phyloP scores from a whole-genome alignment of 1,140 invertebrate genomes.

The Pseudoatta argentina region DNA sequence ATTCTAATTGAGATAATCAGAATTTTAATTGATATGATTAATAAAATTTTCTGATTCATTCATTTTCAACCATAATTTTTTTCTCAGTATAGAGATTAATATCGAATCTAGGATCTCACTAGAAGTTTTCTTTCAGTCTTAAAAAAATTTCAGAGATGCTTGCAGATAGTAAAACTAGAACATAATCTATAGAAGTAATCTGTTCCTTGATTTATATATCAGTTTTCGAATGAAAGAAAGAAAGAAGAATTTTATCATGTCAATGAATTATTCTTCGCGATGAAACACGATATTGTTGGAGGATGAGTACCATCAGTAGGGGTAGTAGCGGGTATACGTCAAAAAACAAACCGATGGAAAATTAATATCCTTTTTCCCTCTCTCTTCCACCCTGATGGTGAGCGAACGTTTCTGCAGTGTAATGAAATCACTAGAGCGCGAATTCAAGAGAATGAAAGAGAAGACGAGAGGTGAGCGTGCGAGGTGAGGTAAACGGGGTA shows the following conservation, averaged over 20 bases:
- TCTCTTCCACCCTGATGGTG: background rate
- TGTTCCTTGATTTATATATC: background rate
- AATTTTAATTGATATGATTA: no score
- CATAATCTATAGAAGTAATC: background rate
- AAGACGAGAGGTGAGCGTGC: constrained; percentile 40
- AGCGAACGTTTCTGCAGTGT: constrained; percentile 55
- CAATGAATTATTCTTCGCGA: background rate
- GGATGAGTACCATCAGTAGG: background rate
- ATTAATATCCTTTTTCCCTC: constrained; percentile 50
- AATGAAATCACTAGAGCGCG: constrained; percentile 70
- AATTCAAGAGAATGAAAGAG: constrained; percentile 64
- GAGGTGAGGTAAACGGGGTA: constrained; percentile 10
- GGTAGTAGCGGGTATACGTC: background rate
- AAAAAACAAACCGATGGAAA: constrained; percentile 45
- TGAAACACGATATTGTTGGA: background rate
- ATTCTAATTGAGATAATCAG: no score
- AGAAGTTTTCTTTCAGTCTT: no score
- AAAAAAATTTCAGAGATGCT: no score
- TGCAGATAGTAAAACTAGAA: no score
- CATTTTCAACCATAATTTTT: no score
- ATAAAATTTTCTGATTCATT: no score
- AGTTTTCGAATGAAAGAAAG: background rate
- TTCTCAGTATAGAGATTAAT: no score
- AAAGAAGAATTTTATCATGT: background rate
- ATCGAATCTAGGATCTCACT: no score